These are phyloP conservation scores for Dastarcus helophoroides DNA, from an alignment of 2,888 invertebrate species.

Conservation along the genomic window DNA sequence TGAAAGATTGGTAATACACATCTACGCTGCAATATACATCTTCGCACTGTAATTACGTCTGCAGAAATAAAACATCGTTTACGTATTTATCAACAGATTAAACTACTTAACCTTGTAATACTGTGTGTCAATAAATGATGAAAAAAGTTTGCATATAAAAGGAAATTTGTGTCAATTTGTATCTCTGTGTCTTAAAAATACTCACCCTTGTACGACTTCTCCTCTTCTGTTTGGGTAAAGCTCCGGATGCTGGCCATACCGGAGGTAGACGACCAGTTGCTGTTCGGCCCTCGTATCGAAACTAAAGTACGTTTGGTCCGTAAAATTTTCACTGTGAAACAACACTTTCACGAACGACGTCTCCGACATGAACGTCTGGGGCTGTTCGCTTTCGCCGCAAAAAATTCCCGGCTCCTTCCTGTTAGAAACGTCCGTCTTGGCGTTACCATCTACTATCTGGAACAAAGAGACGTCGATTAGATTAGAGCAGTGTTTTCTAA, in stretches of 20 bases:
- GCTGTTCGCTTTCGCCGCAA: conserved; percentile 88
- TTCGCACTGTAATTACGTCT: too few species aligned
- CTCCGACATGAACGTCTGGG: conserved; percentile 89
- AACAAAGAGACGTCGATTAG: conserved; percentile 23
- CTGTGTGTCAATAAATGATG: too few species aligned
- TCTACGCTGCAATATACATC: too few species aligned
- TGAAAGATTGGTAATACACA: too few species aligned
- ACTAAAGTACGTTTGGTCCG: conserved; percentile 81
- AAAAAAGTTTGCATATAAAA: too few species aligned
- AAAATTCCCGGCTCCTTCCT: conserved; percentile 81
- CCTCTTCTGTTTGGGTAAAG: conserved; percentile 83
- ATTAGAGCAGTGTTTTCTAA: too few species aligned
- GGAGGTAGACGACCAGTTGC: conserved; percentile 77
- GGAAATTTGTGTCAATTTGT: too few species aligned
- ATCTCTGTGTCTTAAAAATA: too few species aligned
- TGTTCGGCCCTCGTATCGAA: conserved; percentile 83
- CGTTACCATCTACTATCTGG: conserved; percentile 84
- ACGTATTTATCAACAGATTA: too few species aligned
- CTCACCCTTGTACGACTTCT: conserved; percentile 75
- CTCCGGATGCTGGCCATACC: conserved; percentile 90
- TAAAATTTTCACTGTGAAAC: conserved; percentile 87
- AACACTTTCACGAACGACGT: conserved; percentile 85
- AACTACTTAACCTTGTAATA: too few species aligned
- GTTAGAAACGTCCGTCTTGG: conserved; percentile 80
- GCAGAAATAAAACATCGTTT: too few species aligned